Percentiles rank a stretch among this genome's conserved stretches.
These are phyloP conservation scores for Anorthoa munda DNA, from an alignment of 2,888 invertebrate species.

Conservation along the genomic window DNA sequence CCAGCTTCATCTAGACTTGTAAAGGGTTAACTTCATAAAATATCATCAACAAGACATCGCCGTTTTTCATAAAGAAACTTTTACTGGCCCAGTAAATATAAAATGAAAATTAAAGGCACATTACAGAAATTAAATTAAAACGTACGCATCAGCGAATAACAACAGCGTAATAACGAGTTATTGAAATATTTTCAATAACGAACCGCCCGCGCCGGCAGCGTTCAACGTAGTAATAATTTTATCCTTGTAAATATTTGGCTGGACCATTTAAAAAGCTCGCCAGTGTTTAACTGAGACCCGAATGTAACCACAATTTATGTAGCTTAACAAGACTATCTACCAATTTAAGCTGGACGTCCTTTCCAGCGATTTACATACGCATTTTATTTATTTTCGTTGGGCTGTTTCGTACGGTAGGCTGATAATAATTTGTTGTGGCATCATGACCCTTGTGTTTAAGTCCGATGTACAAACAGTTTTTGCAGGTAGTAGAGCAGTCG, in stretches of 20 bases:
- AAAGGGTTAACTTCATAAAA: not conserved
- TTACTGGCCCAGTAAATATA: not conserved
- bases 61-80: not conserved
- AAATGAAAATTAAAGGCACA: constrained; percentile 34
- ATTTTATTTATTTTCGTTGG: constrained; percentile 57
- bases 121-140: constrained; percentile 49
- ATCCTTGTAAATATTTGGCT: constrained; percentile 74
- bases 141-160: constrained; percentile 40
- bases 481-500: not conserved
- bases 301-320: constrained; percentile 66
- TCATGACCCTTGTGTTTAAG: not conserved
- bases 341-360: constrained; percentile 62
- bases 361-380: constrained; percentile 56
- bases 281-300: constrained; percentile 65
- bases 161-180: constrained; percentile 61
- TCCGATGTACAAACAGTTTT: constrained; percentile 7
- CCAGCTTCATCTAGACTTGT: not conserved
- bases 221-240: constrained; percentile 70
- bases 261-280: constrained; percentile 70
- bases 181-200: constrained; percentile 71
- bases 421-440: not conserved
- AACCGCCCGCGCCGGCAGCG: constrained; percentile 19
- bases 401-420: constrained; percentile 3
- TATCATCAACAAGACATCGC: not conserved
- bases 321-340: constrained; percentile 64